Evolutionary conservation across 2,113 vertebrate genomes (phyloP), one percentile per base, ranked within the genome.

Genomic region (Pomatorhinus ruficollis): DNA sequence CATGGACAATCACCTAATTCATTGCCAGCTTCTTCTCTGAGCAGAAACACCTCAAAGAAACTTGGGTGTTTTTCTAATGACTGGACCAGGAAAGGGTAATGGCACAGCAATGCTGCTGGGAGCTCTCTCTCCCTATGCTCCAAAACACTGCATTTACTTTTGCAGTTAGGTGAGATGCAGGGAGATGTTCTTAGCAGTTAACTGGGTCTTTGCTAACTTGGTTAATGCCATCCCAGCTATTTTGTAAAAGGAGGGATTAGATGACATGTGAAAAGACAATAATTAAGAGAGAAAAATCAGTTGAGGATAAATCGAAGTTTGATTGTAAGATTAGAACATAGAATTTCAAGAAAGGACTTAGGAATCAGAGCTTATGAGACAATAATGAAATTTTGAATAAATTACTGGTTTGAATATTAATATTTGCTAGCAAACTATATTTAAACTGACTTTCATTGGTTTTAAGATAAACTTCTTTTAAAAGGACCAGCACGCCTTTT

Each of bases 91-190:
- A 68, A 30, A 76, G 24, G 14, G 37, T 8, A 88, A 65, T 6
- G 7, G 33, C 2, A 5, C 31, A 53, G 70, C 27, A 47, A n/a
- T 0, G 1, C 13, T 82, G 19, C 45, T 19, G 37, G 74, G 40
- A 84, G 35, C 16, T 30, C 11, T 19, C 16, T 6, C 40, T 44
- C 65, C 39, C 13, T 30, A 0, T 2, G 64, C 68, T 77, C 42
- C 47, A 31, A 52, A 71, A 80, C 31, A 31, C 2, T 0, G 0
- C 4, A 2, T n/a, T 69, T 15, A 14, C 1, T 12, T 42, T 39
- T 60, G 63, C 0, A 50, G 63, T 25, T 45, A 49, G 20, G 37
- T 33, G 50, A 94, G 18, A 50, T 0, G 0, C 28, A 21, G 25
- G 47, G 37, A 84, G 50, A 35, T 56, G 52, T 69, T 53, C 74